phyloP scores from a whole-genome alignment of 2,113 vertebrate species.

The Danio rerio region DNA sequence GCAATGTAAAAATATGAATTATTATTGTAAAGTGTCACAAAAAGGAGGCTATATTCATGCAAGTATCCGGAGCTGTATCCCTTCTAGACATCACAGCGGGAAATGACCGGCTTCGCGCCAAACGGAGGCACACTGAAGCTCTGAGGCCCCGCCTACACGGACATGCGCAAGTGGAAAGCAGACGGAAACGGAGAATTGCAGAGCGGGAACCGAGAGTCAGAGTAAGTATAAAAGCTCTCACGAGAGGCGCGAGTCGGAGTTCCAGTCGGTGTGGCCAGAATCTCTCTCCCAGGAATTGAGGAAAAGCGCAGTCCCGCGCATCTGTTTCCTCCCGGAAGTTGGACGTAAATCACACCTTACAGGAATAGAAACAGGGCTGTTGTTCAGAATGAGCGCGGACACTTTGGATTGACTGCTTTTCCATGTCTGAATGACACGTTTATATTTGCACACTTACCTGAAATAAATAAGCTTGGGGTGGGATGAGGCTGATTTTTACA shows the following conservation, averaged over 20 bases:
- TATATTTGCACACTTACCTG: background rate
- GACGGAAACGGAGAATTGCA: constrained; percentile 91
- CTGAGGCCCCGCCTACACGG: constrained; percentile 80
- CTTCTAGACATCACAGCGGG: too few species aligned
- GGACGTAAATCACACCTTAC: constrained; percentile 87
- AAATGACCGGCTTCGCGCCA: too few species aligned
- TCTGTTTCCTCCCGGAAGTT: constrained; percentile 98
- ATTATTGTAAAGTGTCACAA: too few species aligned
- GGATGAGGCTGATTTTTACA: background rate
- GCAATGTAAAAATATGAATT: too few species aligned
- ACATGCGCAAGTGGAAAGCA: constrained; percentile 94
- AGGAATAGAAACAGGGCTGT: constrained; percentile 86
- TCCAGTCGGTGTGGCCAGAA: constrained; percentile 81
- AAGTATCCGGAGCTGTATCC: too few species aligned
- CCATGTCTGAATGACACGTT: constrained; percentile 13
- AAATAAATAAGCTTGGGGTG: background rate
- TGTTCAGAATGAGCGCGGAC: constrained; percentile 69
- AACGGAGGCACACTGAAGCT: too few species aligned
- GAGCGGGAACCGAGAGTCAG: constrained; percentile 85
- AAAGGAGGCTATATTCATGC: too few species aligned
- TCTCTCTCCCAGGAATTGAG: constrained; percentile 87
- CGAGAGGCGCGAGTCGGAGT: constrained; percentile 89
- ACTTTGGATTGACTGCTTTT: constrained; percentile 18
- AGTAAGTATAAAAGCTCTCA: constrained; percentile 77
- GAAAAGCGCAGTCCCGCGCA: constrained; percentile 90